phyloP scores from a whole-genome alignment of 2,797 vertebrate species.

The Tangara arthus region DNA sequence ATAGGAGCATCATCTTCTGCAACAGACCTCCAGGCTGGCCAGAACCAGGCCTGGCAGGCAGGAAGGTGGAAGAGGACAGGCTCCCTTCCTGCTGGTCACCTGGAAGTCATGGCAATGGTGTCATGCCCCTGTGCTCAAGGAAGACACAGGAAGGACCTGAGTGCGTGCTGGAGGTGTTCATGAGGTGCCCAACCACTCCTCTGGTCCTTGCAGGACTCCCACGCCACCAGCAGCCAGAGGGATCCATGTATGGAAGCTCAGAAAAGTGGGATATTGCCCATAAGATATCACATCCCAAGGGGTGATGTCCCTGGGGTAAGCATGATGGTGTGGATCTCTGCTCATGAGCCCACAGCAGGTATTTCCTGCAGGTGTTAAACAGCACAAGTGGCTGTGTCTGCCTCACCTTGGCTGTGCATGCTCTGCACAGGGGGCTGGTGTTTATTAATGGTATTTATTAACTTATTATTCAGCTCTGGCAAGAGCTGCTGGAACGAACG shows the following conservation, averaged over 20 bases:
- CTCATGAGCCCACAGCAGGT: neutral
- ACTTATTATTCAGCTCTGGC: neutral
- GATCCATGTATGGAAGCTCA: neutral
- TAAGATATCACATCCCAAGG: neutral
- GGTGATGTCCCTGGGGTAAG: neutral
- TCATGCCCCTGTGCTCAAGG: neutral
- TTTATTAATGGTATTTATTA: neutral
- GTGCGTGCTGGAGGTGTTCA: neutral
- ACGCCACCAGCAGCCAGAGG: neutral
- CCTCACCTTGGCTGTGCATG: neutral
- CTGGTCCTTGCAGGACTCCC: neutral
- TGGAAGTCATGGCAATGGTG: neutral
- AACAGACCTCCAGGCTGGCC: neutral
- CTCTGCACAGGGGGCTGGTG: constrained; percentile 1
- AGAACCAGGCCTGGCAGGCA: neutral
- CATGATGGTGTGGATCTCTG: neutral
- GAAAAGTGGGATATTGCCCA: neutral
- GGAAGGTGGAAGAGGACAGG: neutral
- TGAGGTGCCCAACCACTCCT: neutral
- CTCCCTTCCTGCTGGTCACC: neutral
- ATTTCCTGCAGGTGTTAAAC: neutral
- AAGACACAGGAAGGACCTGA: neutral
- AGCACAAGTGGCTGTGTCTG: neutral
- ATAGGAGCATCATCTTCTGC: neutral
- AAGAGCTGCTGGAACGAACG: constrained; percentile 23